Conservation (phyloP, 1,140 invertebrate species). For the Phymastichus coffea region DNA sequence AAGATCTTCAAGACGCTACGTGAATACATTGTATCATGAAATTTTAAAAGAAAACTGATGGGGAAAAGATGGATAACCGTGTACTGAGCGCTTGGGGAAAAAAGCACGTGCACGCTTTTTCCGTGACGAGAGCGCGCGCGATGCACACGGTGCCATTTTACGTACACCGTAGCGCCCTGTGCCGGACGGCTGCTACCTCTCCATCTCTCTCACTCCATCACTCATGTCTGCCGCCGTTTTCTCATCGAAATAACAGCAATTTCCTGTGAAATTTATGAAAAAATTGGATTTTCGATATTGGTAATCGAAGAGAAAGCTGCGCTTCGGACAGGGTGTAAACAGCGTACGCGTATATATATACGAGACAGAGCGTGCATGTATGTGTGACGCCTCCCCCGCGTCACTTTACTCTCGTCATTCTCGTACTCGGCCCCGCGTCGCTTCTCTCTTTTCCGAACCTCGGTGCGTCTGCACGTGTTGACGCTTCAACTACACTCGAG, state of each 20-base stretch:
- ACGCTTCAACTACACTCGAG: background rate
- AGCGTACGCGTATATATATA: background rate
- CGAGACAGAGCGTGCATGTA: too few species aligned
- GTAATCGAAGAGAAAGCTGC: too few species aligned
- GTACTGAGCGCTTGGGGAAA: too few species aligned
- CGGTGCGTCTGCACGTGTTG: conserved; percentile 4
- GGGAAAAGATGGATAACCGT: too few species aligned
- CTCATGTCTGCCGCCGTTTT: background rate
- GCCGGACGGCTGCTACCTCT: background rate
- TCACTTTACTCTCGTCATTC: conserved; percentile 11
- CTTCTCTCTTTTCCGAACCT: background rate
- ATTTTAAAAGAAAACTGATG: too few species aligned
- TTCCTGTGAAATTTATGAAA: background rate
- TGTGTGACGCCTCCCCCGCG: background rate
- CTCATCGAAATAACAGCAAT: background rate
- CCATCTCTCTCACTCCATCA: background rate
- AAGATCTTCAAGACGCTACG: too few species aligned
- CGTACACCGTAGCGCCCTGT: background rate
- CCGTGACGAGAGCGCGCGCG: conserved; percentile 8
- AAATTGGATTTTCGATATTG: too few species aligned
- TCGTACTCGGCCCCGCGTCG: background rate
- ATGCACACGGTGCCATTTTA: conserved; percentile 40
- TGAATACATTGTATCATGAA: too few species aligned
- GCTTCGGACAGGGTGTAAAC: background rate
- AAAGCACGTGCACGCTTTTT: conserved; percentile 4